Conservation (phyloP, 2,888 invertebrate species). For the Eupithecia dodoneata region DNA sequence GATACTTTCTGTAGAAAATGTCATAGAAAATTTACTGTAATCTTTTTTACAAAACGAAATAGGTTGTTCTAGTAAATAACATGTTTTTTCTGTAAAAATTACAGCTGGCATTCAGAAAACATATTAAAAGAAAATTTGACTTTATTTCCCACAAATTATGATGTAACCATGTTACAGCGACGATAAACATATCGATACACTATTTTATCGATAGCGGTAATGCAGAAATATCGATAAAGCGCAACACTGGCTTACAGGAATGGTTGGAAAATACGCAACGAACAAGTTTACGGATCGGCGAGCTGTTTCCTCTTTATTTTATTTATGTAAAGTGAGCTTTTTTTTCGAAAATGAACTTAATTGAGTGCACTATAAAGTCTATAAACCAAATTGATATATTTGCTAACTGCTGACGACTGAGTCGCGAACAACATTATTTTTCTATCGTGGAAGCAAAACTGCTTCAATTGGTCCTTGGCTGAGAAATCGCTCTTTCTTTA, state of each 20-base stretch:
- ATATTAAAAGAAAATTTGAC: neutral
- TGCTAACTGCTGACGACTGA: neutral
- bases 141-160: neutral
- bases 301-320: slow-evolving; percentile 36
- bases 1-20: neutral
- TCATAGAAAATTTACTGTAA: neutral
- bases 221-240: slow-evolving; percentile 34
- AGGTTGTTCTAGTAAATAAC: neutral
- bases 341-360: slow-evolving; percentile 16
- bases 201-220: slow-evolving; percentile 31
- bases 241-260: slow-evolving; percentile 41
- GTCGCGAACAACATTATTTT: neutral
- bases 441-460: neutral
- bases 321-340: slow-evolving; percentile 29
- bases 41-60: neutral
- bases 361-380: neutral
- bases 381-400: neutral
- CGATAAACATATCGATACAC: slow-evolving; percentile 35
- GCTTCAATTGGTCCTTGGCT: neutral
- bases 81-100: neutral
- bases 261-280: slow-evolving; percentile 54
- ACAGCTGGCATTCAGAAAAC: neutral
- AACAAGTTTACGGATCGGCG: slow-evolving; percentile 46
- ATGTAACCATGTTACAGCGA: slow-evolving; percentile 22
- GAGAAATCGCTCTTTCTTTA: neutral